A percentile compares a stretch with the other conserved stretches of the same genome.
phyloP scores from a whole-genome alignment of 92 coral and sea anemone genomes.

The Umimayanthus chanpuru region DNA sequence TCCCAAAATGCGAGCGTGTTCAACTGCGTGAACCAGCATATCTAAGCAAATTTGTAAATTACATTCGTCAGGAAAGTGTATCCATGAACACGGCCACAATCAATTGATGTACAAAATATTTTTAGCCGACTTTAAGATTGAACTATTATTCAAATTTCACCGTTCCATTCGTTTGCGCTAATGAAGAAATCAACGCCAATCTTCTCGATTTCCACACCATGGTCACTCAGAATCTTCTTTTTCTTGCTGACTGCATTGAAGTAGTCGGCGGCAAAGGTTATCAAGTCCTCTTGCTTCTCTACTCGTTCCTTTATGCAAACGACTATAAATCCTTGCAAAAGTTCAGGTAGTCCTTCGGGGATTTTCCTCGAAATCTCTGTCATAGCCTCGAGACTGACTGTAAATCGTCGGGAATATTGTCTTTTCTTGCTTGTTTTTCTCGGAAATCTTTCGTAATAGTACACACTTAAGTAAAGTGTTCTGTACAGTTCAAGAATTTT shows the following conservation, averaged over 20 bases:
- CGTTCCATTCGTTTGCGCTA: slow-evolving; percentile 74
- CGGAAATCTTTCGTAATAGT: neutral
- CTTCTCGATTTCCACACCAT: slow-evolving; percentile 71
- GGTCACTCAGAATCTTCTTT: slow-evolving; percentile 64
- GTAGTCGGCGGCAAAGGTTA: slow-evolving; percentile 79
- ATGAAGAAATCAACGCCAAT: slow-evolving; percentile 78
- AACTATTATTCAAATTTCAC: slow-evolving; percentile 50
- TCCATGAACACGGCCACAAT: no score
- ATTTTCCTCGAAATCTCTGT: slow-evolving; percentile 49
- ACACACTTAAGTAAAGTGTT: neutral
- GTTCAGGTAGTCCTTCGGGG: slow-evolving; percentile 85
- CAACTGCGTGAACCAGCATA: no score
- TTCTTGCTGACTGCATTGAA: slow-evolving; percentile 61
- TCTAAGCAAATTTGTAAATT: no score
- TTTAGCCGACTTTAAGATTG: no score
- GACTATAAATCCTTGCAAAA: slow-evolving; percentile 91
- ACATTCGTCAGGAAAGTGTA: no score
- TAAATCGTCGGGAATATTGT: neutral
- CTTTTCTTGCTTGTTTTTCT: neutral
- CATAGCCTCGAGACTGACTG: slow-evolving; percentile 16
- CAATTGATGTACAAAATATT: neutral
- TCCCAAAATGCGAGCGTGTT: no score
- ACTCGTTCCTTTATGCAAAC: slow-evolving; percentile 67
- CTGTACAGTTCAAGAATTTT: neutral
- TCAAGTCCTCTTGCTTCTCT: slow-evolving; percentile 75